phyloP scores from a whole-genome alignment of 2,113 vertebrate genomes.

The Anoura caudifer region DNA sequence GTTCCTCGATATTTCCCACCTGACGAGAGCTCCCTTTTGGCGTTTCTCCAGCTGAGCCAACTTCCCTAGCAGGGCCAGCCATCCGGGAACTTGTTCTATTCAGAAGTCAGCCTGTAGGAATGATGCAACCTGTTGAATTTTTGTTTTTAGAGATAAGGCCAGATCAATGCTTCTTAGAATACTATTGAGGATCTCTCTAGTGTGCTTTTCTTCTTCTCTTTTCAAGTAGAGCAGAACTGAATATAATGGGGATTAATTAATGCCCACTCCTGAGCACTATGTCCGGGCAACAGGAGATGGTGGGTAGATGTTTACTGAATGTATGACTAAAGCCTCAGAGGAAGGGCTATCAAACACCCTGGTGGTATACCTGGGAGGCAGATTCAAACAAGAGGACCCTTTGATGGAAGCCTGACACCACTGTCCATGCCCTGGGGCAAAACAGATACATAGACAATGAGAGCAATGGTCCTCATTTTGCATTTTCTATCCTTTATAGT shows the following conservation, averaged over 20 bases:
- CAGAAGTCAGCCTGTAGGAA: not conserved
- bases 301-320: not conserved
- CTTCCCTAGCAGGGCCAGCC: not conserved
- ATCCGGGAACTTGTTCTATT: not conserved
- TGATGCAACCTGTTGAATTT: not conserved
- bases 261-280: not conserved
- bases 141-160: slow-evolving; percentile 31
- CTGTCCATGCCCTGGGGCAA: not conserved
- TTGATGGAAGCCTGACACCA: not conserved
- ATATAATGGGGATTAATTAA: not conserved
- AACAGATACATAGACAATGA: not conserved
- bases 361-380: not conserved
- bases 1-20: not conserved
- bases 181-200: not conserved
- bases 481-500: not conserved
- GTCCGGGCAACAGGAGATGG: not conserved
- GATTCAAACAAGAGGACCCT: not conserved
- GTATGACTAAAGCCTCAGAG: not conserved
- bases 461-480: not conserved
- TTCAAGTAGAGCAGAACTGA: not conserved
- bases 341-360: not conserved
- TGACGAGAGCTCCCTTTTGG: not conserved
- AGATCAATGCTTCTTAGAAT: not conserved
- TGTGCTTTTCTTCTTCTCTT: not conserved
- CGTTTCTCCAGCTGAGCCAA: not conserved